Base-by-base conservation (phyloP, 2,113 vertebrate species). In the Pongo pygmaeus region DNA sequence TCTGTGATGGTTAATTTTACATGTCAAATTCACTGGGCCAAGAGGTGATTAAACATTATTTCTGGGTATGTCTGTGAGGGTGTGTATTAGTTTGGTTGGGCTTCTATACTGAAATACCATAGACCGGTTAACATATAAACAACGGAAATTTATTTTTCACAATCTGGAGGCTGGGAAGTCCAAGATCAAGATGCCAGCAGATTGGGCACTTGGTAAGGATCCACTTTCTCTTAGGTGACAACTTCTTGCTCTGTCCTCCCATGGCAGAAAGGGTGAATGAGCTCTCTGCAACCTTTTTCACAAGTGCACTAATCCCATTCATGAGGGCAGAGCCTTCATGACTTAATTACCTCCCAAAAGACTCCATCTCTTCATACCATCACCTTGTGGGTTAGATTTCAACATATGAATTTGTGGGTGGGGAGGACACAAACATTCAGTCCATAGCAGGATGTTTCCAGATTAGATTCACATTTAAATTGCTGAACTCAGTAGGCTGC, bases 171-270 rank as follows among this genome's bases (percentile, higher is more conserved):
- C 32, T 57, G 48, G 25, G 64, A 52, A 27, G 61, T 57, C 27
- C 18, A 59, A 46, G 38, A 22, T 46, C 38, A 89, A 43, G 30
- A 16, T 40, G 16, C 48, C 20, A 13, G 84, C 32, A 70, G 30
- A 27, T 52, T 52, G 5, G 14, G 25, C 48, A 55, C 30, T 35
- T 38, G 46, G 25, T 40, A 30, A 32, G 38, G 25, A 10, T 27
- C 8, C 5, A 55, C 16, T 30, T 13, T 30, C 48, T 35, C 18
- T 2, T 3, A 20, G 14, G 32, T 11, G 17, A 0, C 1, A 20
- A 38, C 52, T 46, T 43, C 27, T 75, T 59, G 17, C 55, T 48
- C 8, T 48, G 87, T 61, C 55, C 20, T 46, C 38, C 32, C 27
- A 30, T 14, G n/a, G 4, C 14, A 57, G n/a, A 25, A 40, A 55